Evolutionary conservation across 2,113 vertebrate genomes (phyloP), one percentile per base, ranked within the genome.

Genomic region (Balaeniceps rex): DNA sequence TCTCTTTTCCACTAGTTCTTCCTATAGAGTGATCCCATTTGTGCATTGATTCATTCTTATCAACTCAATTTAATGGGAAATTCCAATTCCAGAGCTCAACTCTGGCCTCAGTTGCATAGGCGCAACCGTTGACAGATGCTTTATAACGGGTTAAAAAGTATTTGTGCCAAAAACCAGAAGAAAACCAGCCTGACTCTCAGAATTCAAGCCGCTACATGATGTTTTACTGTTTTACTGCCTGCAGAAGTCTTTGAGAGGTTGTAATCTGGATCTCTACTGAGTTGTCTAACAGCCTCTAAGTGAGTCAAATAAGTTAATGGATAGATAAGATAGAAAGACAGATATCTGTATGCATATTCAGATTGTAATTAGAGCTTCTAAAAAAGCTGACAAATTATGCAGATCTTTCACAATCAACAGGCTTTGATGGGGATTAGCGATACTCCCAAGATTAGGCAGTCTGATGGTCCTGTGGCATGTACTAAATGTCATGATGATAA

Each of bases 271-370:
- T 93, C 74, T 61, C 74, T 82, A 11, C 9, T 58, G 75, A 85
- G 74, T 93, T 94, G 71, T 34, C 12, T 79, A 85, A 91, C 40
- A 74, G 58, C 42, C 42, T 83, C 61, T 91, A 69, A 91, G 74
- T 72, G 87, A 96, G 61, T 91, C 80, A 94, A 75, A 88, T 51
- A 87, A 61, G 55, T 63, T 91, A 88, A 87, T 84, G 79, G 77
- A 65, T 71, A 94, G 80, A 70, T 86, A 69, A 78, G 80, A 83
- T 74, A n/a, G 77, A 68, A 42, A 64, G 42, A 58, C 5, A 92
- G 83, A 70, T 92, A 82, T 76, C 85, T 87, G 47, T 79, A 33
- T 93, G 78, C 5, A 3, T 70, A 77, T 87, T 95, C 49, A 24
- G 46, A 38, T 47, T 74, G 76, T 23, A 91, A 77, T 85, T 85